phyloP scores from a whole-genome alignment of 2,888 invertebrate genomes.

The Ligdia adustata region DNA sequence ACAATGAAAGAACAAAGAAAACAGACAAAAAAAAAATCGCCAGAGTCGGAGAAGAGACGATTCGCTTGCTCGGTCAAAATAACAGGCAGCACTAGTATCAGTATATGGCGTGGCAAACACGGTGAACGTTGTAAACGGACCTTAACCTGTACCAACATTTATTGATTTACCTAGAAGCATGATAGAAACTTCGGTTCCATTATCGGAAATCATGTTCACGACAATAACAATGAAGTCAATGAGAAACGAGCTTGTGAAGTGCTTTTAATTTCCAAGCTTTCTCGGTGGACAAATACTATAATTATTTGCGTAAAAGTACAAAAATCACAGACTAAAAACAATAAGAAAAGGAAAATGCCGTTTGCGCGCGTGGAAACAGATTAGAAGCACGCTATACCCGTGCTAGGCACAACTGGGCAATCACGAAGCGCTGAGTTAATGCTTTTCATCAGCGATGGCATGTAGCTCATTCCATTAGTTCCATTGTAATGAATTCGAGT shows the following conservation, averaged over 20 bases:
- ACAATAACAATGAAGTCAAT: constrained; percentile 4
- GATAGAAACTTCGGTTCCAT: constrained; percentile 35
- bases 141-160: constrained; percentile 27
- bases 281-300: too few species aligned
- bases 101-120: too few species aligned
- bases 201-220: constrained; percentile 23
- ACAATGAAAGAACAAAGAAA: too few species aligned
- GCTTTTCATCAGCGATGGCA: constrained; percentile 22
- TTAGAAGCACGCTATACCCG: constrained; percentile 6
- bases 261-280: not conserved
- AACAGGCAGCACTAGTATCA: too few species aligned
- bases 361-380: not conserved
- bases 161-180: constrained; percentile 38
- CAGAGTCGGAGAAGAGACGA: too few species aligned
- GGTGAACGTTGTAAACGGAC: too few species aligned
- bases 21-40: too few species aligned
- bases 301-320: not conserved
- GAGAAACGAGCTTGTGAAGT: not conserved
- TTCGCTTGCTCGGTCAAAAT: too few species aligned
- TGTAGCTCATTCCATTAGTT: too few species aligned
- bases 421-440: constrained; percentile 15
- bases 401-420: constrained; percentile 7
- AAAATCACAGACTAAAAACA: not conserved
- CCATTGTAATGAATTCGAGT: too few species aligned
- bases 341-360: not conserved